phyloP scores from a whole-genome alignment of 2,888 invertebrate species.

The Acrobasis suavella region DNA sequence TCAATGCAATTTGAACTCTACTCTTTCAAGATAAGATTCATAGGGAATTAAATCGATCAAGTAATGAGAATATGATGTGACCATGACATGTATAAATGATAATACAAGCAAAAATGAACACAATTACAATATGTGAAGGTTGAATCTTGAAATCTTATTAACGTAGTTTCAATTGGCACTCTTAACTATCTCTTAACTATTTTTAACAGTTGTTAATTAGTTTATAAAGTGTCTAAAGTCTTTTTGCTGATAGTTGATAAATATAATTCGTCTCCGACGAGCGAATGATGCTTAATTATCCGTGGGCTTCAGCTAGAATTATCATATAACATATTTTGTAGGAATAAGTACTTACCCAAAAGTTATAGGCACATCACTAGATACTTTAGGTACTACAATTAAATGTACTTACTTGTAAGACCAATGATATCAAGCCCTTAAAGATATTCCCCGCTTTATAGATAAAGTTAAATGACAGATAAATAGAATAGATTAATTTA shows the following conservation, averaged over 20 bases:
- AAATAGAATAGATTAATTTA: background rate
- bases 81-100: background rate
- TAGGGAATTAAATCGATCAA: background rate
- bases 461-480: slow-evolving; percentile 15
- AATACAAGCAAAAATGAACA: background rate
- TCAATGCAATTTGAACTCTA: background rate
- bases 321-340: background rate
- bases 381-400: too few species aligned
- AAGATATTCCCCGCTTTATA: slow-evolving; percentile 4
- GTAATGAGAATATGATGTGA: background rate
- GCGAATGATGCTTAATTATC: too few species aligned
- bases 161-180: background rate
- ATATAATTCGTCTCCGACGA: too few species aligned
- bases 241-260: too few species aligned
- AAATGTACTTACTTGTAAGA: background rate
- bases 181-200: background rate
- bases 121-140: background rate
- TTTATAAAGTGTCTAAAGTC: background rate
- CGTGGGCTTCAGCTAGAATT: too few species aligned
- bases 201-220: background rate
- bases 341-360: too few species aligned
- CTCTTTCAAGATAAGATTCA: background rate
- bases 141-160: background rate
- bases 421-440: background rate
- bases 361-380: too few species aligned